A percentile compares a stretch with the other conserved stretches of the same genome.
These are phyloP conservation scores for Caerostris darwini DNA, from an alignment of 1,140 invertebrate genomes.

Conservation along the genomic window DNA sequence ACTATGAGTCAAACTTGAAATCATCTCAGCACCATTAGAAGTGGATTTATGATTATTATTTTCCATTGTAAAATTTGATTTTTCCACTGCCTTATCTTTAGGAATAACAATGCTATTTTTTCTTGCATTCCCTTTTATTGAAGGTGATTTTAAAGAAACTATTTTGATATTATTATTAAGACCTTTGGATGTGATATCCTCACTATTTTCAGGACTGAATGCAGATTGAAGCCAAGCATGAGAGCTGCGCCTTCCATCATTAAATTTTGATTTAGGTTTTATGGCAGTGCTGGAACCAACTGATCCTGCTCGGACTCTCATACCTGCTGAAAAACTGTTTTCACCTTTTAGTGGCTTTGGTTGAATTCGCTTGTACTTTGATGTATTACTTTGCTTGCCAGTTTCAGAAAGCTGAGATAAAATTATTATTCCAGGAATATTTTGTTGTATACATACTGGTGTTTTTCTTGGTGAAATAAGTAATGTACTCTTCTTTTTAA, in stretches of 20 bases:
- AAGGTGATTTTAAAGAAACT: constrained; percentile 20
- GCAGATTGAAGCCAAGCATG: constrained; percentile 65
- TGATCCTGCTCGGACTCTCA: constrained; percentile 85
- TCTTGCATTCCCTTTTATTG: constrained; percentile 38
- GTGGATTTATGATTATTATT: background rate
- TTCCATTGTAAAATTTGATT: background rate
- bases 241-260: constrained; percentile 71
- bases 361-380: constrained; percentile 84
- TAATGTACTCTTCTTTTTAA: constrained; percentile 54
- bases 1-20: background rate
- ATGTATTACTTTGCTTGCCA: background rate
- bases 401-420: constrained; percentile 55
- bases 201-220: constrained; percentile 44
- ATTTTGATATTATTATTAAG: constrained; percentile 53
- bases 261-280: constrained; percentile 52
- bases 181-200: constrained; percentile 49
- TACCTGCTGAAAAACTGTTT: constrained; percentile 82
- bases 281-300: constrained; percentile 37
- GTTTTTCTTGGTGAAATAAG: constrained; percentile 57
- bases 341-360: constrained; percentile 80
- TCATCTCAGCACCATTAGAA: constrained; percentile 6
- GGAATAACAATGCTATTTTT: constrained; percentile 57
- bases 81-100: constrained; percentile 22
- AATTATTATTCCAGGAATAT: constrained; percentile 75
- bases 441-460: constrained; percentile 68